These are phyloP conservation scores for Hypanus sabinus DNA, from an alignment of 2,113 vertebrate genomes.

Conservation along the genomic window DNA sequence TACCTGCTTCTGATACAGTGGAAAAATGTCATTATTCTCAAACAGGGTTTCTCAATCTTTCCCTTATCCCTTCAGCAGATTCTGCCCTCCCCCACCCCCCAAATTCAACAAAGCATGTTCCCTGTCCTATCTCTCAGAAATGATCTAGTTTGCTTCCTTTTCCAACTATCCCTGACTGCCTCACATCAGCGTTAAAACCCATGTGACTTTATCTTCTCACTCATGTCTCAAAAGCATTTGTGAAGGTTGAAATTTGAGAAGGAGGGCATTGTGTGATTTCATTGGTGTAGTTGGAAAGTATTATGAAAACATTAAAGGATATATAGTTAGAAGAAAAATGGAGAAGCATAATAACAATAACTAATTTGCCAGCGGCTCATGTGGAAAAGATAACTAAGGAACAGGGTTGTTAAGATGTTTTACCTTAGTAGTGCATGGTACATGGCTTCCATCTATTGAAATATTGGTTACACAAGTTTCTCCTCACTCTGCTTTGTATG, in stretches of 20 bases:
- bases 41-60: not conserved
- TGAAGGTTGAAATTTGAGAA: not conserved
- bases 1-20: not conserved
- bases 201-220: not conserved
- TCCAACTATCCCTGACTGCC: not conserved
- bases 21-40: not conserved
- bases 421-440: too few relatives aligned
- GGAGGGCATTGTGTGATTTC: not conserved
- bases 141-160: not conserved
- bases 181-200: too few relatives aligned
- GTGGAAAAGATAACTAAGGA: not conserved
- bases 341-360: not conserved
- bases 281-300: not conserved
- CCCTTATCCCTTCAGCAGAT: not conserved
- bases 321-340: not conserved
- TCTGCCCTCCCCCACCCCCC: not conserved
- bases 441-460: not conserved
- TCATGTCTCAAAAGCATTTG: not conserved
- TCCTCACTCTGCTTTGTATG: not conserved
- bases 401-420: not conserved
- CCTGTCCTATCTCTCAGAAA: not conserved
- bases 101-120: not conserved
- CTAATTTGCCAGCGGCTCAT: not conserved
- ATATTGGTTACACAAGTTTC: not conserved
- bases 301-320: not conserved